Evolutionary conservation across 2,888 invertebrate species (phyloP).

Genomic region (Drosophila borealis): DNA sequence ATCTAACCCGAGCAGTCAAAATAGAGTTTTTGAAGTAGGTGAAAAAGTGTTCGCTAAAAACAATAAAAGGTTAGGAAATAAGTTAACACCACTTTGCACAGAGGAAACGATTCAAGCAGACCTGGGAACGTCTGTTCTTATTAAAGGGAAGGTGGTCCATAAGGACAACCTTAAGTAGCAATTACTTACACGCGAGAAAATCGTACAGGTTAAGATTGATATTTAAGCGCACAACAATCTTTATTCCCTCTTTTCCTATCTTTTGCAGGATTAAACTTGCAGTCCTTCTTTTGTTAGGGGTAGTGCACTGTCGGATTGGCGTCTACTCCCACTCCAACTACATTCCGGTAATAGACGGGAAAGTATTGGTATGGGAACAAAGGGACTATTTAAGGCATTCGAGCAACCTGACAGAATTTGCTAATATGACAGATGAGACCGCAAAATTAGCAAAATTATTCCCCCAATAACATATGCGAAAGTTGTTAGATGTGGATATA

Average conservation of each 20-base stretch:
- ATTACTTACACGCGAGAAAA: neutral
- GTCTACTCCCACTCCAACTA: neutral
- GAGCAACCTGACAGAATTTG: neutral
- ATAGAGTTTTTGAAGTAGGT: too few species aligned
- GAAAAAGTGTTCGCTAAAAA: too few species aligned
- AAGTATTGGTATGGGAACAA: neutral
- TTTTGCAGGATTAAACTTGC: neutral
- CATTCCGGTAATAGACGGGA: neutral
- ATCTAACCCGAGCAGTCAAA: neutral
- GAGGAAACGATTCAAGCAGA: too few species aligned
- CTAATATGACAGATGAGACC: too few species aligned
- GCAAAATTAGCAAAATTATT: neutral
- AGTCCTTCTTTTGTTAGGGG: too few species aligned
- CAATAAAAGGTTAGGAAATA: too few species aligned
- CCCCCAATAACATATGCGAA: neutral
- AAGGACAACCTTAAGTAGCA: neutral
- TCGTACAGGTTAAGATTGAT: neutral
- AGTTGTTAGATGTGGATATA: neutral
- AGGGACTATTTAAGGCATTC: neutral
- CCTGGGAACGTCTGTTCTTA: too few species aligned
- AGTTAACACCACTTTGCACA: neutral
- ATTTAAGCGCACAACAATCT: neutral
- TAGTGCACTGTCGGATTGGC: neutral
- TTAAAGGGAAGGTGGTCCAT: too few species aligned
- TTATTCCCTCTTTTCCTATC: constrained; percentile 1